These are phyloP conservation scores for Phymanthus crucifer DNA, from an alignment of 92 coral and sea anemone species.

Conservation along the genomic window DNA sequence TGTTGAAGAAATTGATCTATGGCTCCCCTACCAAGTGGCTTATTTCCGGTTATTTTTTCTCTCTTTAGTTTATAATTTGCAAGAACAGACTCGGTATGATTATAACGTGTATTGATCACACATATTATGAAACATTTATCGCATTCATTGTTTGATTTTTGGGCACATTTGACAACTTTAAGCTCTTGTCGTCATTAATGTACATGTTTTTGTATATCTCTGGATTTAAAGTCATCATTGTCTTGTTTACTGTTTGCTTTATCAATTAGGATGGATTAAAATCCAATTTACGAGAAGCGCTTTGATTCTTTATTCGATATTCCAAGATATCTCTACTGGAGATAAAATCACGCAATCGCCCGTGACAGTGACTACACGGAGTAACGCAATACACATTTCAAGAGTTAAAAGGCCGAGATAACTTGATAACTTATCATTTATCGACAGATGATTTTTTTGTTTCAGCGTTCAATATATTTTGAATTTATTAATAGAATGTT, in stretches of 20 bases:
- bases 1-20: neutral
- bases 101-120: neutral
- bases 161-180: neutral
- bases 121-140: neutral
- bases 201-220: neutral
- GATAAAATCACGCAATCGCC: conserved; percentile 1
- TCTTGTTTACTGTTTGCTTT: neutral
- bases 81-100: neutral
- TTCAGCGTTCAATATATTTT: too few relatives aligned
- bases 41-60: neutral
- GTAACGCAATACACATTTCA: conserved; percentile 6
- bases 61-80: neutral
- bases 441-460: too few relatives aligned
- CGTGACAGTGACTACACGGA: neutral
- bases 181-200: neutral
- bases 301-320: neutral
- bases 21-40: neutral
- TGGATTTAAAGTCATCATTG: neutral
- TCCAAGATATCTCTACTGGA: neutral
- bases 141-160: neutral
- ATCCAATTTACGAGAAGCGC: neutral
- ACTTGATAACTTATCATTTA: too few relatives aligned
- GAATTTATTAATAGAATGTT: too few relatives aligned
- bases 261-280: neutral
- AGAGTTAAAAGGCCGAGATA: too few relatives aligned